Conservation (phyloP, 1,140 invertebrate species). For the Drosophila tropicalis region DNA sequence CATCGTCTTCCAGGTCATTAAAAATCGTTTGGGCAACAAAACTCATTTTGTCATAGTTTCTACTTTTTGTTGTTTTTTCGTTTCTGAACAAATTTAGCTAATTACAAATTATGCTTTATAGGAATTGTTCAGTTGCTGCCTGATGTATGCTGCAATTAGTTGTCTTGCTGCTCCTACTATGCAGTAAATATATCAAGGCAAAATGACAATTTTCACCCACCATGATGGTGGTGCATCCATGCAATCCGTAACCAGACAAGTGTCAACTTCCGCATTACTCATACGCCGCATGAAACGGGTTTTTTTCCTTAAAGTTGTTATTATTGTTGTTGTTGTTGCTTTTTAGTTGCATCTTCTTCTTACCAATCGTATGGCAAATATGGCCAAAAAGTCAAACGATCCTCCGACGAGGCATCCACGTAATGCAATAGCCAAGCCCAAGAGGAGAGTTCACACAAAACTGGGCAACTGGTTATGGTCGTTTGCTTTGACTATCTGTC, state of each 20-base stretch:
- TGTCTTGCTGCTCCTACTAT: conserved; percentile 24
- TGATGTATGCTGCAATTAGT: conserved; percentile 65
- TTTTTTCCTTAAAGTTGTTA: conserved; percentile 26
- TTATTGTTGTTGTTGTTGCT: neutral
- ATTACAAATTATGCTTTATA: conserved; percentile 29
- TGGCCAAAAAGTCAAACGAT: conserved; percentile 79
- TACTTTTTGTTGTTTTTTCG: conserved; percentile 9
- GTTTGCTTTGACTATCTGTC: conserved; percentile 1
- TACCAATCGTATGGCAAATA: conserved; percentile 55
- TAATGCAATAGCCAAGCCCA: conserved; percentile 77
- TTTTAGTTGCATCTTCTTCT: conserved; percentile 68
- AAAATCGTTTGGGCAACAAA: conserved; percentile 61
- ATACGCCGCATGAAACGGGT: conserved; percentile 67
- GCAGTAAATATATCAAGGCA: conserved; percentile 73
- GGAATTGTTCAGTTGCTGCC: conserved; percentile 11
- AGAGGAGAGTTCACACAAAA: conserved; percentile 46
- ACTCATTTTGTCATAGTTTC: conserved; percentile 54
- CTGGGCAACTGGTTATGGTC: conserved; percentile 55
- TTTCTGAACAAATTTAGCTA: conserved; percentile 21
- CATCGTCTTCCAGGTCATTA: conserved; percentile 43
- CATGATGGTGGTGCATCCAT: neutral
- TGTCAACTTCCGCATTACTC: conserved; percentile 81
- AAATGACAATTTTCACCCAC: conserved; percentile 66
- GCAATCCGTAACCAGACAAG: conserved; percentile 51
- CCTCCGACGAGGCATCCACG: conserved; percentile 58